Percentiles rank a stretch among this genome's conserved stretches.
Conservation (phyloP, 2,113 vertebrate genomes). For the Brachyhypopomus occidentalis region DNA sequence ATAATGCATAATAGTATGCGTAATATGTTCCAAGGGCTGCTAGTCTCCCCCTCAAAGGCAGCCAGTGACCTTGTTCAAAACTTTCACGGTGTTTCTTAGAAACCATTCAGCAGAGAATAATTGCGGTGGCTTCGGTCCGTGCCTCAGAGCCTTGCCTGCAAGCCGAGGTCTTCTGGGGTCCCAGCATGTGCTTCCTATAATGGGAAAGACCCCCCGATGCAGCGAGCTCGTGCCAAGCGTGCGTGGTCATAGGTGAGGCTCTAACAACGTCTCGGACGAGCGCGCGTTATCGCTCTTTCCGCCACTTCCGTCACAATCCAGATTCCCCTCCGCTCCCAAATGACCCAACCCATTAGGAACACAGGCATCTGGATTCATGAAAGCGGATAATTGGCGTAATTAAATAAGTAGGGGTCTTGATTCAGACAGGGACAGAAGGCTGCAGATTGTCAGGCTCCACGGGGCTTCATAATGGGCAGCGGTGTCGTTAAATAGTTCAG, state of each 20-base stretch:
- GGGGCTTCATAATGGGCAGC: background rate
- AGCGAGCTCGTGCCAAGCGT: background rate
- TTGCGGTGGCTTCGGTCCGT: background rate
- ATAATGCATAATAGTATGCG: constrained; percentile 17
- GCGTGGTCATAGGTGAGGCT: background rate
- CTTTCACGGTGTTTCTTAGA: background rate
- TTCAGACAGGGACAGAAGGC: constrained; percentile 8
- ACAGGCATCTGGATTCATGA: constrained; percentile 9
- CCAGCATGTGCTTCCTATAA: too few species aligned
- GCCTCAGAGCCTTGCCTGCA: too few species aligned
- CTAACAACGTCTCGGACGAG: too few species aligned
- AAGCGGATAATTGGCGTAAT: constrained; percentile 18
- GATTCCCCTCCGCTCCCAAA: background rate
- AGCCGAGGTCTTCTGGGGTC: too few species aligned
- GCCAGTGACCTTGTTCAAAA: constrained; percentile 13
- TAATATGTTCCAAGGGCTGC: constrained; percentile 2
- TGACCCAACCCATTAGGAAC: background rate
- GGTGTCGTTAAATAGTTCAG: constrained; percentile 23
- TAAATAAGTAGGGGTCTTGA: constrained; percentile 23
- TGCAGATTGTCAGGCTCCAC: constrained; percentile 1
- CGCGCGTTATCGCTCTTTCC: background rate
- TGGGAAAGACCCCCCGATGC: too few species aligned
- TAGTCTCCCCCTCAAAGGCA: constrained; percentile 3
- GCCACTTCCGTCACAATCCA: background rate
- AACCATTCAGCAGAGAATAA: background rate